A percentile compares a stretch with the other conserved stretches of the same genome.
phyloP scores from a whole-genome alignment of 1,140 invertebrate genomes.

The Heliconius congener region DNA sequence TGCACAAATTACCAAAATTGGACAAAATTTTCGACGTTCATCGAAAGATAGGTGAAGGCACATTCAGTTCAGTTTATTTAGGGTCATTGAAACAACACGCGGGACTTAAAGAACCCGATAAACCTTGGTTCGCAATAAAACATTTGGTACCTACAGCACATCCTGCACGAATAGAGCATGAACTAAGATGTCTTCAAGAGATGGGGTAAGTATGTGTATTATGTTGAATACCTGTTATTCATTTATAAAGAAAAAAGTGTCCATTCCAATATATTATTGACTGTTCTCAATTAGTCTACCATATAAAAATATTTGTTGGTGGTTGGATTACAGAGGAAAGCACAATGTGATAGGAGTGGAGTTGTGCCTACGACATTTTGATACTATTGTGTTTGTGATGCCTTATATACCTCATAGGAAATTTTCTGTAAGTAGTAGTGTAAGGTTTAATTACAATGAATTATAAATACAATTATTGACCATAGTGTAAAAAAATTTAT shows the following conservation, averaged over 20 bases:
- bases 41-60: constrained; percentile 89
- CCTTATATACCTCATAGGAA: constrained; percentile 92
- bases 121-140: constrained; percentile 88
- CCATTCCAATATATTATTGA: background rate
- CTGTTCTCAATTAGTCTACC: background rate
- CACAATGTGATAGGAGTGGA: constrained; percentile 92
- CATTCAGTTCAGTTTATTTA: constrained; percentile 91
- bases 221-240: background rate
- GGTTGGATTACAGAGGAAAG: constrained; percentile 84
- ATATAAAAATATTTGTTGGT: too few species aligned
- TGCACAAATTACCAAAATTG: constrained; percentile 83
- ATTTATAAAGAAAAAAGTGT: background rate
- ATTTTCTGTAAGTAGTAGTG: constrained; percentile 85
- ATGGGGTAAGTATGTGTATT: constrained; percentile 85
- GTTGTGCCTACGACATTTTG: constrained; percentile 88
- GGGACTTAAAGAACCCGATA: constrained; percentile 75
- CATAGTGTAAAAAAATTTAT: too few species aligned
- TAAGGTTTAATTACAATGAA: too few species aligned
- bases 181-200: constrained; percentile 89
- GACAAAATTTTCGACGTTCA: constrained; percentile 86
- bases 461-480: too few species aligned
- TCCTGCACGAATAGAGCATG: constrained; percentile 88
- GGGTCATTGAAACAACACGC: constrained; percentile 85
- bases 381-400: constrained; percentile 95
- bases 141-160: constrained; percentile 92